Percentiles rank a stretch among this genome's conserved stretches.
phyloP scores from a whole-genome alignment of 2,797 vertebrate genomes.

The Thamnophis elegans region DNA sequence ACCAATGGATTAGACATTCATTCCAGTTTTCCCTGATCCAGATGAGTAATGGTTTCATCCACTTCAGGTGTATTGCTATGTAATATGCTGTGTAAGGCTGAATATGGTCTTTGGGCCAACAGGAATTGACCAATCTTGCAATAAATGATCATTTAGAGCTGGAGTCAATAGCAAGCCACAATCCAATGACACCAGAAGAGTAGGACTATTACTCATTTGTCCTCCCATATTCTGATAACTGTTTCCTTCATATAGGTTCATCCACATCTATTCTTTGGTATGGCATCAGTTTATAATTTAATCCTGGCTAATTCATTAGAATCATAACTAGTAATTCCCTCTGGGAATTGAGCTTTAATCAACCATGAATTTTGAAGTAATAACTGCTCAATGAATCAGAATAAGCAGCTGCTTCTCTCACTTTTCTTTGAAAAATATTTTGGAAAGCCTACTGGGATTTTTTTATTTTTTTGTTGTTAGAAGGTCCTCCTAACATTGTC shows the following conservation, averaged over 20 bases:
- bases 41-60: background rate
- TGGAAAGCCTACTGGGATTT: background rate
- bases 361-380: background rate
- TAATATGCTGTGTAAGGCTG: background rate
- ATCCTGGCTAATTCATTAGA: background rate
- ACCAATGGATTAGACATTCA: background rate
- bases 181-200: background rate
- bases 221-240: background rate
- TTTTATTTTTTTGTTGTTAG: background rate
- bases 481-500: background rate
- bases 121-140: background rate
- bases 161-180: background rate
- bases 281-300: background rate
- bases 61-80: background rate
- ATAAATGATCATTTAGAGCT: background rate
- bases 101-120: background rate
- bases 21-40: background rate
- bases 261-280: background rate
- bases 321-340: background rate
- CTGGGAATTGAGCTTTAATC: background rate
- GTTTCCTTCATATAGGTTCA: background rate
- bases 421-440: background rate
- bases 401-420: background rate
- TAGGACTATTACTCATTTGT: background rate
- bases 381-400: background rate